Evolutionary conservation across 92 coral and sea anemone species (phyloP).

Genomic region (Siderastrea radians): DNA sequence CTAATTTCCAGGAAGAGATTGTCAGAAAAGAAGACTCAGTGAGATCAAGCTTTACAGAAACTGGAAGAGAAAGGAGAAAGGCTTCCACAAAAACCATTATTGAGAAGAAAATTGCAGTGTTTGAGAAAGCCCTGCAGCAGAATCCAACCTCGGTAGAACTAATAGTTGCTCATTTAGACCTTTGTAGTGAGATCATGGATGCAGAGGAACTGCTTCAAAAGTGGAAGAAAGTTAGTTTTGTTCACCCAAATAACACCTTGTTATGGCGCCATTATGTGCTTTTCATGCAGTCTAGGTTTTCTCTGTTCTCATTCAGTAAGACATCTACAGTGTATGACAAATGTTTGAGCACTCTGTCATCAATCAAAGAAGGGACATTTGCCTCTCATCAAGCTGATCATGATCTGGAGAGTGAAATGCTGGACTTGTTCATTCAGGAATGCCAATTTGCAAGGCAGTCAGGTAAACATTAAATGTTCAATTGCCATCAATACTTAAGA

Average conservation of each 20-base stretch:
- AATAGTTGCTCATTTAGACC: conserved; percentile 74
- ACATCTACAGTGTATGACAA: conserved; percentile 74
- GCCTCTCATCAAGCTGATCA: conserved; percentile 86
- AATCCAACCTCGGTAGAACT: conserved; percentile 86
- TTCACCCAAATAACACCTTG: conserved; percentile 83
- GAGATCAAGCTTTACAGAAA: conserved; percentile 59
- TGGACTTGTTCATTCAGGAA: conserved; percentile 87
- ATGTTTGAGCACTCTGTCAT: conserved; percentile 86
- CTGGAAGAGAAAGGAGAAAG: conserved; percentile 79
- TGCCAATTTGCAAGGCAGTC: conserved; percentile 92
- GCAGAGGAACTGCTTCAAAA: conserved; percentile 76
- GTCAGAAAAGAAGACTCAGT: conserved; percentile 62
- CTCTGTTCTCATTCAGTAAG: conserved; percentile 85
- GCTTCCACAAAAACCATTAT: conserved; percentile 62
- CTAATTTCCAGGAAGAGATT: conserved; percentile 80
- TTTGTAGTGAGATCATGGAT: conserved; percentile 78
- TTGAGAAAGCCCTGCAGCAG: conserved; percentile 91
- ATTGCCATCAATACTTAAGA: no score
- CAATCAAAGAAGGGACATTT: conserved; percentile 92
- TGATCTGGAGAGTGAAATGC: conserved; percentile 84
- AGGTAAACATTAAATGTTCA: conserved; percentile 57
- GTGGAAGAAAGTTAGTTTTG: conserved; percentile 88
- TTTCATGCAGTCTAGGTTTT: conserved; percentile 89
- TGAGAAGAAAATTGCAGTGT: conserved; percentile 91
- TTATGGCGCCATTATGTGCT: conserved; percentile 90